phyloP scores from a whole-genome alignment of 2,888 invertebrate species.

The Ichneumoninae sp. region DNA sequence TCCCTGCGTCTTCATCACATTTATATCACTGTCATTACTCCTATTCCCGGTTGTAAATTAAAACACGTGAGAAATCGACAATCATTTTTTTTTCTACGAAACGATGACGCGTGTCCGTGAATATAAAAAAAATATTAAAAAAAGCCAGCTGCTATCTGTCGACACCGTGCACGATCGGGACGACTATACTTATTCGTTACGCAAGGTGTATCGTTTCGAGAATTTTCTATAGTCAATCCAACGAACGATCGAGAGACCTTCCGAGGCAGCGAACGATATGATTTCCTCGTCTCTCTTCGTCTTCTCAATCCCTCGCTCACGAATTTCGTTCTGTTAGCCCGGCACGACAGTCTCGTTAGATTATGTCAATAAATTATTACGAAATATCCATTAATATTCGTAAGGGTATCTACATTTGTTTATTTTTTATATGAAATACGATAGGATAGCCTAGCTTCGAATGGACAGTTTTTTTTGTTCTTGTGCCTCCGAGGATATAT shows the following conservation, averaged over 20 bases:
- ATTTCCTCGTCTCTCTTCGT: conserved; percentile 28
- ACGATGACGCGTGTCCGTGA: conserved; percentile 3
- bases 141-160: conserved; percentile 26
- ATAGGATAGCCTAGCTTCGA: conserved; percentile 47
- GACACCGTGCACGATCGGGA: conserved; percentile 39
- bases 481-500: conserved; percentile 59
- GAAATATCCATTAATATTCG: conserved; percentile 62
- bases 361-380: conserved; percentile 66
- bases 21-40: background rate
- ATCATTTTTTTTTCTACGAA: conserved; percentile 25
- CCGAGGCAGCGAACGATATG: conserved; percentile 39
- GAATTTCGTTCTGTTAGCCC: conserved; percentile 42
- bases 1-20: background rate
- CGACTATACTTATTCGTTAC: conserved; percentile 45
- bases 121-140: conserved; percentile 2
- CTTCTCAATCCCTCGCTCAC: background rate
- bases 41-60: background rate
- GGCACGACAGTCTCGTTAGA: conserved; percentile 61
- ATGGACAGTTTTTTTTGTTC: conserved; percentile 29
- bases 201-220: conserved; percentile 32
- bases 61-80: conserved; percentile 30
- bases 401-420: conserved; percentile 56
- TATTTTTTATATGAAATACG: conserved; percentile 38
- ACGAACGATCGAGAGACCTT: conserved; percentile 36
- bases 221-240: conserved; percentile 23